A percentile compares a stretch with the other conserved stretches of the same genome.
phyloP scores from a whole-genome alignment of 2,888 invertebrate genomes.

The Rhingia rostrata region DNA sequence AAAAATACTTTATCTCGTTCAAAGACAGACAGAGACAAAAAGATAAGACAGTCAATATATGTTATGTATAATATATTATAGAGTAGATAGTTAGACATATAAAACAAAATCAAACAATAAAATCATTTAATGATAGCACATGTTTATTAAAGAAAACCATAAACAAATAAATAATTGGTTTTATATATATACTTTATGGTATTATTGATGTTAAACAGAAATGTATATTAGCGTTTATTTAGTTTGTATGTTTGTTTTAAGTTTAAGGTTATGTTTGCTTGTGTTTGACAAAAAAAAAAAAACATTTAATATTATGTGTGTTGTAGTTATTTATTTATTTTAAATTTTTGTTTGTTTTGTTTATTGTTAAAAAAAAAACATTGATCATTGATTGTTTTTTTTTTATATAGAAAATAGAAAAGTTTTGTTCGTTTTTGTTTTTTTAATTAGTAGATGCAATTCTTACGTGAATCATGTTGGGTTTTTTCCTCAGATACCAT shows the following conservation, averaged over 20 bases:
- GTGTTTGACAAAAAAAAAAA: constrained; percentile 63
- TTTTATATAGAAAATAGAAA: constrained; percentile 59
- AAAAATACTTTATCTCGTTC: constrained; percentile 48
- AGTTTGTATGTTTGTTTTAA: constrained; percentile 58
- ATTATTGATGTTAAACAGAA: constrained; percentile 54
- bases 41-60: constrained; percentile 62
- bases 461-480: constrained; percentile 92
- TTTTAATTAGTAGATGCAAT: constrained; percentile 76
- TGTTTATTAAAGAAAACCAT: constrained; percentile 9
- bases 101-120: constrained; percentile 40
- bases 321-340: constrained; percentile 52
- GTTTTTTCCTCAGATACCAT: constrained; percentile 91
- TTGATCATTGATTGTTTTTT: constrained; percentile 70
- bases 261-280: constrained; percentile 66
- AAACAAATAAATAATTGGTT: constrained; percentile 11
- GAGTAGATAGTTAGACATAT: constrained; percentile 46
- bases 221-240: constrained; percentile 41
- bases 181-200: constrained; percentile 42
- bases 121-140: constrained; percentile 31
- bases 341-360: constrained; percentile 52
- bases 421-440: constrained; percentile 27
- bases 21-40: constrained; percentile 63
- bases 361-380: constrained; percentile 58
- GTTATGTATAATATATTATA: constrained; percentile 39
- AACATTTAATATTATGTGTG: constrained; percentile 67